phyloP scores from a whole-genome alignment of 2,797 vertebrate species.

The Gymnopithys bicolor region DNA sequence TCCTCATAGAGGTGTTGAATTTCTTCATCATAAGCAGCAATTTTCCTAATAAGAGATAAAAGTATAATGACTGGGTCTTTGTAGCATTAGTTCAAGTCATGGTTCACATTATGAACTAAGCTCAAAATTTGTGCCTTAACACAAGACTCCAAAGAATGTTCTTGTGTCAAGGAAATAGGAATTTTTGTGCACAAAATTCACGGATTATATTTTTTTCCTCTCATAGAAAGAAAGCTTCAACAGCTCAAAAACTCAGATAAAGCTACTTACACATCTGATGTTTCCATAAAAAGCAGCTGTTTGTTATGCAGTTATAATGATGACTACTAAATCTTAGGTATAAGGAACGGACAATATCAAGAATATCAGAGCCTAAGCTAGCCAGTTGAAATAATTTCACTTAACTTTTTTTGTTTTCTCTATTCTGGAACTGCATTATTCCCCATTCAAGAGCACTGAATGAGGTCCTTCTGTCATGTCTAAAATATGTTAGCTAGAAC shows the following conservation, averaged over 20 bases:
- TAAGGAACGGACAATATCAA: not conserved
- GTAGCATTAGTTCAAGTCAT: not conserved
- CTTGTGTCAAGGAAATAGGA: not conserved
- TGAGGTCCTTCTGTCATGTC: not conserved
- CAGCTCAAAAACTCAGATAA: not conserved
- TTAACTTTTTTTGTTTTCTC: not conserved
- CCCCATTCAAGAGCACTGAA: not conserved
- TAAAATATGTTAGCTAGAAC: not conserved
- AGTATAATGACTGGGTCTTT: not conserved
- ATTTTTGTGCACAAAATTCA: not conserved
- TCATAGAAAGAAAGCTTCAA: not conserved
- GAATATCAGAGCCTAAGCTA: not conserved
- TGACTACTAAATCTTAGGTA: not conserved
- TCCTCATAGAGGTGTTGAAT: conserved; percentile 92
- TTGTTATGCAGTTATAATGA: not conserved
- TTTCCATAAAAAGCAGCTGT: not conserved
- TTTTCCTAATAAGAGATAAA: conserved; percentile 82
- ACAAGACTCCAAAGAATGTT: not conserved
- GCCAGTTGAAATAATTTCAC: not conserved
- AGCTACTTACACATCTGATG: not conserved
- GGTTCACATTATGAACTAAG: not conserved
- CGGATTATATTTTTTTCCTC: not conserved
- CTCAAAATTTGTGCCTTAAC: not conserved
- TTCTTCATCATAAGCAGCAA: conserved; percentile 88
- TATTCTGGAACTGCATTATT: not conserved